Evolutionary conservation across 2,888 invertebrate species (phyloP).

Genomic region (Nephrocerus scutellatus): DNA sequence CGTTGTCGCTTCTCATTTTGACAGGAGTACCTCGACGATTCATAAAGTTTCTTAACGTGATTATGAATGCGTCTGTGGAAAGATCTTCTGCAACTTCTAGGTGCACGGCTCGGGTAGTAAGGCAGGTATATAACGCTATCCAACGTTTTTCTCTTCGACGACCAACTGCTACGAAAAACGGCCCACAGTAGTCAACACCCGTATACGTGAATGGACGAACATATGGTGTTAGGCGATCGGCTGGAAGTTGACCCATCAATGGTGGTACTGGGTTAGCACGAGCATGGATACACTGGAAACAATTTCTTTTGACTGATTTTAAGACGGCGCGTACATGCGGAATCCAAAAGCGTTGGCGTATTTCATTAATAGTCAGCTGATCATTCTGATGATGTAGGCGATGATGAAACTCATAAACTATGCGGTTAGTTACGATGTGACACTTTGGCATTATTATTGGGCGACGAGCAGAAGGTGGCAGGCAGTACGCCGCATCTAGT

Average conservation of each 20-base stretch:
- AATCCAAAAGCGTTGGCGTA: slow-evolving; percentile 11
- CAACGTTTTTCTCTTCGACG: slow-evolving; percentile 20
- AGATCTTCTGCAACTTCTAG: slow-evolving; percentile 13
- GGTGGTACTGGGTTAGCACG: slow-evolving; percentile 19
- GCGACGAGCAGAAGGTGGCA: slow-evolving; percentile 4
- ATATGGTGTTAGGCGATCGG: slow-evolving; percentile 19
- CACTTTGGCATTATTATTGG: slow-evolving; percentile 7
- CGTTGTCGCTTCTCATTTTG: slow-evolving; percentile 12
- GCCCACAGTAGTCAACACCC: slow-evolving; percentile 24
- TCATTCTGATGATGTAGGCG: slow-evolving; percentile 10
- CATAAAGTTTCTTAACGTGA: slow-evolving; percentile 14
- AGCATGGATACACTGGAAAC: slow-evolving; percentile 2
- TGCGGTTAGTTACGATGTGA: neutral
- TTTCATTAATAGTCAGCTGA: slow-evolving; percentile 8
- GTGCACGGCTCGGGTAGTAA: slow-evolving; percentile 14
- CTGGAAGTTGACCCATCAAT: slow-evolving; percentile 23
- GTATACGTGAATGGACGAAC: too few relatives aligned
- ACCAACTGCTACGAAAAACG: slow-evolving; percentile 18
- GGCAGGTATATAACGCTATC: slow-evolving; percentile 17
- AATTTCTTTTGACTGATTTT: slow-evolving; percentile 11
- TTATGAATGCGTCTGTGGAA: slow-evolving; percentile 13
- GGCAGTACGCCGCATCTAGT: slow-evolving; percentile 3
- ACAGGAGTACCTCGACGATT: slow-evolving; percentile 16
- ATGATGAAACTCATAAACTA: neutral
- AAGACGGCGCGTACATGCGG: slow-evolving; percentile 11